phyloP scores from a whole-genome alignment of 2,113 vertebrate genomes.

The Macrotis lagotis region DNA sequence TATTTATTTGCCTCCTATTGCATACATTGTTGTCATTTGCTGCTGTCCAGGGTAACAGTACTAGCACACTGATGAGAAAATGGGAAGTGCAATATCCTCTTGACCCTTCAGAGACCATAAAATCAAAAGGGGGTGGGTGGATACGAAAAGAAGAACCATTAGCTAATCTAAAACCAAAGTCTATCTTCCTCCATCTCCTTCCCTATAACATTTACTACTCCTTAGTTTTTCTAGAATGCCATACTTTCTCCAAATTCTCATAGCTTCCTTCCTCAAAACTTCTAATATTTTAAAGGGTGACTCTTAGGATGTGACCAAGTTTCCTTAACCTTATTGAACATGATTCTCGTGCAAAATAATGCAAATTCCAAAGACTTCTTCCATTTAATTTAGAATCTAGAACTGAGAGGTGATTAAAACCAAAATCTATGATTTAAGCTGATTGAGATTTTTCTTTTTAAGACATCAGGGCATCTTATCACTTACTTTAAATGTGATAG shows the following conservation, averaged over 20 bases:
- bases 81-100: not conserved
- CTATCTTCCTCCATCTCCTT: no score
- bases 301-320: not conserved
- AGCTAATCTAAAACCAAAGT: no score
- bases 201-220: no score
- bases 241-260: no score
- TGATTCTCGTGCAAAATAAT: not conserved
- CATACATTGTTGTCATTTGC: not conserved
- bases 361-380: not conserved
- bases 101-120: not conserved
- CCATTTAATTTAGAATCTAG: not conserved
- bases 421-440: not conserved
- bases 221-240: no score
- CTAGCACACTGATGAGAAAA: not conserved
- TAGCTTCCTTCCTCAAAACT: no score
- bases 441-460: not conserved
- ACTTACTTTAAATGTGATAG: not conserved
- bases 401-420: not conserved
- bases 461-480: not conserved
- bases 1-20: not conserved
- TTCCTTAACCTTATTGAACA: not conserved
- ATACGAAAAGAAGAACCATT: not conserved
- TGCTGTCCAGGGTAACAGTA: not conserved
- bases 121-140: not conserved
- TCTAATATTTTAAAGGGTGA: not conserved